These are phyloP conservation scores for Piliocolobus tephrosceles DNA, from an alignment of 2,113 vertebrate genomes.

Conservation along the genomic window DNA sequence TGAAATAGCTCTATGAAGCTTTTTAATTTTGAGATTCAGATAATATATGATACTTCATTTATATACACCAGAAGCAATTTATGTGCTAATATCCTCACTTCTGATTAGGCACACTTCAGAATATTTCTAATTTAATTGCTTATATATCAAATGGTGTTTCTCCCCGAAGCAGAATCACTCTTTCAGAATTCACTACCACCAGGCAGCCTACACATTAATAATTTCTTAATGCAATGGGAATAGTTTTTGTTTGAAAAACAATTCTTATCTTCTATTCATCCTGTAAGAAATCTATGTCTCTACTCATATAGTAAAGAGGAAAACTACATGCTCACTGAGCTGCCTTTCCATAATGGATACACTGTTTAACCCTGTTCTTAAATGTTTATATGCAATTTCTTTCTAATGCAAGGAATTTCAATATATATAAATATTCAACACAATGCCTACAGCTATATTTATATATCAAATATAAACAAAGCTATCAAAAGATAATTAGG, in stretches of 20 bases:
- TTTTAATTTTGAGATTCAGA: slow-evolving; percentile 27
- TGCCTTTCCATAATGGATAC: slow-evolving; percentile 44
- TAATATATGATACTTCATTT: neutral
- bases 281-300: slow-evolving; percentile 67
- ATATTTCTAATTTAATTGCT: slow-evolving; percentile 43
- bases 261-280: slow-evolving; percentile 67
- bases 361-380: slow-evolving; percentile 66
- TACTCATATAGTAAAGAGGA: slow-evolving; percentile 64
- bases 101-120: neutral
- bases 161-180: neutral
- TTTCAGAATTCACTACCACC: slow-evolving; percentile 11
- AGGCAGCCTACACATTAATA: neutral
- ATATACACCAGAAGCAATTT: neutral
- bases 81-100: slow-evolving; percentile 25
- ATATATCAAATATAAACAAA: slow-evolving; percentile 81
- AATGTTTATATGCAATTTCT: slow-evolving; percentile 81
- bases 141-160: neutral
- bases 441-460: slow-evolving; percentile 58
- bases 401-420: slow-evolving; percentile 79
- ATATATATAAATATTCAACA: slow-evolving; percentile 77
- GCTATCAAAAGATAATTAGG: slow-evolving; percentile 87
- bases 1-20: neutral
- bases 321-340: neutral
- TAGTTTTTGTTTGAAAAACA: slow-evolving; percentile 72
- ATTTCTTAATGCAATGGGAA: slow-evolving; percentile 69